phyloP scores from a whole-genome alignment of 2,113 vertebrate species.

The Cephalophus harveyi region DNA sequence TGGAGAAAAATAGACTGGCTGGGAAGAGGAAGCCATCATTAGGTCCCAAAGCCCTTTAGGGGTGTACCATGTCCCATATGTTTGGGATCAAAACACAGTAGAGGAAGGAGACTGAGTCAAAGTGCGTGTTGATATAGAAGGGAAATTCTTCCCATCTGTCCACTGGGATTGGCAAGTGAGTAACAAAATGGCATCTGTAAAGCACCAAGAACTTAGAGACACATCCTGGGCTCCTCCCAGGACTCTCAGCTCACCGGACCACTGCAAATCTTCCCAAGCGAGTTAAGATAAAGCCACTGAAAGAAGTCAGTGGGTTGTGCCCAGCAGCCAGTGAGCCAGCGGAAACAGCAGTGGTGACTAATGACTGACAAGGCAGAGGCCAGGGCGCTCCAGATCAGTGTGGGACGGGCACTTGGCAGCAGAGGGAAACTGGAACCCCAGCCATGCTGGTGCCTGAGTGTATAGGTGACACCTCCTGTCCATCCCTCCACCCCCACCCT shows the following conservation, averaged over 20 bases:
- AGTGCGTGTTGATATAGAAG: background rate
- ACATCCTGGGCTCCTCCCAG: background rate
- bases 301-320: background rate
- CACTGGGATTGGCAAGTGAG: background rate
- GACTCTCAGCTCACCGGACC: background rate
- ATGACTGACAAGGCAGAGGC: background rate
- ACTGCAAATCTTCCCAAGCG: background rate
- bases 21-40: background rate
- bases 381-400: background rate
- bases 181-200: background rate
- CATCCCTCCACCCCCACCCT: background rate
- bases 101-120: background rate
- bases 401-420: rapidly evolving
- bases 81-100: background rate
- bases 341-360: background rate
- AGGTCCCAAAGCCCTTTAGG: background rate
- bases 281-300: background rate
- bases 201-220: background rate
- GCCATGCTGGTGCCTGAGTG: background rate
- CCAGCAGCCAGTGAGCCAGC: background rate
- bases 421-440: background rate
- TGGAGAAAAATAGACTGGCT: background rate
- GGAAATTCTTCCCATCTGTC: background rate
- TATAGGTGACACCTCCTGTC: background rate
- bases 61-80: rapidly evolving